phyloP scores from a whole-genome alignment of 2,113 vertebrate species.

The Stictonetta naevosa region DNA sequence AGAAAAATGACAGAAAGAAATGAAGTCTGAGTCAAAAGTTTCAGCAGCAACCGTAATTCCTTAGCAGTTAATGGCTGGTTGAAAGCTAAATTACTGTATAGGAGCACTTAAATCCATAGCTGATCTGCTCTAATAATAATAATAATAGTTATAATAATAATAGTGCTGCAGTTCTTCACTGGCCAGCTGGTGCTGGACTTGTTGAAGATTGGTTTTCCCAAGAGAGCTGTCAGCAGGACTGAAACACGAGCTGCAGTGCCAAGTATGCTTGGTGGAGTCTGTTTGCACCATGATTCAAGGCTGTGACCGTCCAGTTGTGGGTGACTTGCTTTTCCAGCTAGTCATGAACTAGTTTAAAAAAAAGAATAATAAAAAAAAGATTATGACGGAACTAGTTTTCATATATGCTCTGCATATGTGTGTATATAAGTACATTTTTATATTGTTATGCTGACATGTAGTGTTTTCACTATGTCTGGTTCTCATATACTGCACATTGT shows the following conservation, averaged over 20 bases:
- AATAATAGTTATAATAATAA: not conserved
- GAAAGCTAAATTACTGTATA: not conserved
- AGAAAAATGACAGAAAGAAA: not conserved
- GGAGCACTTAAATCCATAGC: not conserved
- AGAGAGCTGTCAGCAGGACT: not conserved
- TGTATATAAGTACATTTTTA: conserved; percentile 67
- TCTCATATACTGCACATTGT: not conserved
- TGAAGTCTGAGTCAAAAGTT: not conserved
- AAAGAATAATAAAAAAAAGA: not conserved
- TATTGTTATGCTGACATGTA: conserved; percentile 17
- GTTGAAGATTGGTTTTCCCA: not conserved
- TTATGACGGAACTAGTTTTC: not conserved
- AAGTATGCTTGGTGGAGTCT: not conserved
- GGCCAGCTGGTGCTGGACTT: conserved; percentile 16
- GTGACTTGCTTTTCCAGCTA: not conserved
- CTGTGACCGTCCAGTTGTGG: not conserved
- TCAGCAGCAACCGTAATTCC: not conserved
- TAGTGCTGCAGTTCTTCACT: not conserved
- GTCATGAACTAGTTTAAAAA: not conserved
- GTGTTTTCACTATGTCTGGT: conserved; percentile 47
- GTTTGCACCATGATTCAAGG: not conserved
- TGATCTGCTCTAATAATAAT: not conserved
- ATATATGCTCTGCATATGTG: not conserved
- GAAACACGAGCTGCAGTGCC: not conserved
- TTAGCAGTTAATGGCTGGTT: not conserved